Evolutionary conservation across 2,113 vertebrate species (phyloP), one percentile per base, ranked within the genome.

Genomic region (Barbus barbus): DNA sequence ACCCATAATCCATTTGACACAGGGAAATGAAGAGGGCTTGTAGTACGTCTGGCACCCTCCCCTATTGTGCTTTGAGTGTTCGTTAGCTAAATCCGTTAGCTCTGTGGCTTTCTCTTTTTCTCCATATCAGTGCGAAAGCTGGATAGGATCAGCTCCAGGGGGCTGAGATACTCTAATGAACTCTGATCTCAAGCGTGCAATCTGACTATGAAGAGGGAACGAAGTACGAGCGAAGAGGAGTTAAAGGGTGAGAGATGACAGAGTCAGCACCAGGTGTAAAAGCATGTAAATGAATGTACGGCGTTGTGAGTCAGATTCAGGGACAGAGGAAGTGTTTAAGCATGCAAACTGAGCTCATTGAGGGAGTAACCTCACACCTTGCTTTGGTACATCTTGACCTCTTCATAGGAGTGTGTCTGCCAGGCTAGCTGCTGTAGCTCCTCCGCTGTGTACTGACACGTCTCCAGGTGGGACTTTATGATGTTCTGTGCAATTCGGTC

Each of bases 401-500:
- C 98, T 90, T 99, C 98, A 2, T 99, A 99, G 38, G 96, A 96
- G 91, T 99, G 97, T 9, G 97, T 99, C 93, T 99, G 98, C 98
- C 98, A 99, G 0, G 97, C 97, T 75, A 99, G 94, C 93, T 99
- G 97, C 93, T 99, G 98, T 36, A 99, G 94, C 90, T 99, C 98
- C 48, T 99, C 98, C 88, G 96, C 94, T 67, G 98, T 99, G 92
- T 98, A 99, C 82, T 99, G 98, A 94, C 98, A 99, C 0, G 98
- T 99, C 94, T 99, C 98, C 95, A 99, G 91, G 90, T 99, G 98
- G 86, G 97, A 99, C 92, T 99, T 99, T 90, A 99, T 98, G 91
- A 99, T 99, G 94, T 99, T 99, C 94, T 99, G 98, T 91, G 98
- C 97, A 91, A 99, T 97, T 89, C 97, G 97, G 90, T 99, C 98